Percentiles rank a stretch among this genome's conserved stretches.
Conservation (phyloP, 2,797 vertebrate species). For the Acanthopagrus latus region DNA sequence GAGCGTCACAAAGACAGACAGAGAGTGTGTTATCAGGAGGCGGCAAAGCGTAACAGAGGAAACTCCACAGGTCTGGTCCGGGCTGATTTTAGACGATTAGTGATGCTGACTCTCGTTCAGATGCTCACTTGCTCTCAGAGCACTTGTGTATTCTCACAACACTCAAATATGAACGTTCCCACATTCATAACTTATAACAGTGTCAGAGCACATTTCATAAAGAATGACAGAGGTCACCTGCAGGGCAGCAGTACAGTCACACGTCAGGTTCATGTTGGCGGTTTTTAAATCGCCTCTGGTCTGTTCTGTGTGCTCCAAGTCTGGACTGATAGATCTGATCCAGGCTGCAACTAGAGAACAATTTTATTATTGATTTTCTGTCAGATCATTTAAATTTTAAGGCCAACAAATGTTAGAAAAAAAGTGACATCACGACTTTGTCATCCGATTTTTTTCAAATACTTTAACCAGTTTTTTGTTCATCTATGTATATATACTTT, state of each 20-base stretch:
- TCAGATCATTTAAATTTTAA: neutral
- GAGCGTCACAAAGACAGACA: conserved; percentile 28
- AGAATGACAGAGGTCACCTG: conserved; percentile 6
- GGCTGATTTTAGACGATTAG: conserved; percentile 67
- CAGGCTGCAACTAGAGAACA: neutral
- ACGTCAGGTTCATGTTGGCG: neutral
- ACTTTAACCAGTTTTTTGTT: too few species aligned
- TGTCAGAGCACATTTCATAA: conserved; percentile 36
- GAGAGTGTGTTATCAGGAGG: conserved; percentile 68
- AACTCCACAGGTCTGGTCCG: conserved; percentile 69
- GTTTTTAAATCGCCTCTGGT: neutral
- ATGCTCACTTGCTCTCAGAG: neutral
- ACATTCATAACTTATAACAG: conserved; percentile 37
- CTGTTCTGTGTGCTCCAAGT: neutral
- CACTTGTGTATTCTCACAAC: conserved; percentile 14
- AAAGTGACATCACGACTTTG: neutral
- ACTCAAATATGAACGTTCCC: conserved; percentile 29
- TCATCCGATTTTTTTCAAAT: neutral
- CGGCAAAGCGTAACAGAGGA: conserved; percentile 68
- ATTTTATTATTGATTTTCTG: neutral
- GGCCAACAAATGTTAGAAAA: neutral
- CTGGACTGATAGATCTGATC: neutral
- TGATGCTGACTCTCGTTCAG: conserved; percentile 38
- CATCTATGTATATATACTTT: too few species aligned
- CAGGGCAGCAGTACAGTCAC: neutral